phyloP scores from a whole-genome alignment of 2,888 invertebrate species.

The Pristionchus arcanus region DNA sequence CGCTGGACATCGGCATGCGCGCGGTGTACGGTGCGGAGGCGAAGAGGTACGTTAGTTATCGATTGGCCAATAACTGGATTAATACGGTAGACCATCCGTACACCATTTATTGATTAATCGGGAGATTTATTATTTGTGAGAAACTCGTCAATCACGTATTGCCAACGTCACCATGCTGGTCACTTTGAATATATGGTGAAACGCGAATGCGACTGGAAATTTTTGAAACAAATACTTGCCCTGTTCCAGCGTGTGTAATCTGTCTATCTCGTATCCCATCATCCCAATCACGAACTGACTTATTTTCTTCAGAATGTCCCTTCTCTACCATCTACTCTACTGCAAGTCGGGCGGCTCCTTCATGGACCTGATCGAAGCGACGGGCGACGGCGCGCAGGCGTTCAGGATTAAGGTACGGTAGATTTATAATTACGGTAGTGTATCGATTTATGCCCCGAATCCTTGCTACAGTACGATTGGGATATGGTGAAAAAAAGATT shows the following conservation, averaged over 20 bases:
- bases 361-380: slow-evolving; percentile 52
- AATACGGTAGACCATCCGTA: neutral
- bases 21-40: slow-evolving; percentile 50
- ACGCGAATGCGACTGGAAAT: no score
- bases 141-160: no score
- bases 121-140: neutral
- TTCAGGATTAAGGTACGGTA: slow-evolving; percentile 55
- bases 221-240: no score
- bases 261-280: neutral
- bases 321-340: slow-evolving; percentile 58
- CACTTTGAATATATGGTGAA: no score
- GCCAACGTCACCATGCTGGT: no score
- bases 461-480: neutral
- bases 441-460: neutral
- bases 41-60: slow-evolving; percentile 32
- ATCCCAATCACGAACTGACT: slow-evolving; percentile 15
- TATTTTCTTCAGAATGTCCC: slow-evolving; percentile 55
- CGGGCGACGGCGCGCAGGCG: slow-evolving; percentile 56
- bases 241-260: neutral
- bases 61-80: neutral
- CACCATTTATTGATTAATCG: neutral
- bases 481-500: neutral
- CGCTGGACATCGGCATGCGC: slow-evolving; percentile 39
- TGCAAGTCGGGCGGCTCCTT: slow-evolving; percentile 57
- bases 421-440: neutral